Evolutionary conservation across 35 echinoderm and acorn worm species (phyloP).

Genomic region (Strongylocentrotus purpuratus): DNA sequence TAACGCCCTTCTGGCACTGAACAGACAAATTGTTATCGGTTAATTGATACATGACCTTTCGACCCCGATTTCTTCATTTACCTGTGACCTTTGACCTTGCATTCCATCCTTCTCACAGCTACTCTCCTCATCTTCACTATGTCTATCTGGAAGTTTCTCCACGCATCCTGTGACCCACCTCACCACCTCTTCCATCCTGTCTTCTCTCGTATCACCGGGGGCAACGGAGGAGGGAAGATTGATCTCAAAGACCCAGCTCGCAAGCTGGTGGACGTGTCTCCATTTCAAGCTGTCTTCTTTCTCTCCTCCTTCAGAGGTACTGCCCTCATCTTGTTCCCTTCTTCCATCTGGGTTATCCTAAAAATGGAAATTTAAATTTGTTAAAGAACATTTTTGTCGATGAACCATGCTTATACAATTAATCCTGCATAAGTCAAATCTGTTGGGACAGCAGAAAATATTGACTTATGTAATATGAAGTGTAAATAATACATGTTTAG

Average conservation of each 20-base stretch:
- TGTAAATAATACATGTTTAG: neutral
- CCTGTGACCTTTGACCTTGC: neutral
- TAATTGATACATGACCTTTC: neutral
- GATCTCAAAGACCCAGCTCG: conserved; percentile 15
- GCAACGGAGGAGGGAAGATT: neutral
- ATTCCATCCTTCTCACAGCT: conserved; percentile 1
- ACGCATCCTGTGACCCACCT: neutral
- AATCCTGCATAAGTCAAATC: neutral
- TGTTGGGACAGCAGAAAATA: too few relatives aligned
- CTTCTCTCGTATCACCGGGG: neutral
- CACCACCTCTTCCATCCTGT: neutral
- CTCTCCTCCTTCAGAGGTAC: neutral
- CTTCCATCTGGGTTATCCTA: neutral
- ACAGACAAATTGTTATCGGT: neutral
- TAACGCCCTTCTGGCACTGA: neutral
- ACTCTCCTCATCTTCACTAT: neutral
- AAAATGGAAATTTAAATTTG: neutral
- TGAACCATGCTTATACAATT: neutral
- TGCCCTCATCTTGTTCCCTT: neutral
- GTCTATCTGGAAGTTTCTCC: neutral
- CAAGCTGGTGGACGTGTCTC: conserved; percentile 12
- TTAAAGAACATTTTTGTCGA: neutral
- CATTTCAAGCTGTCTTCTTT: neutral
- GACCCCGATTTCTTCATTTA: neutral
- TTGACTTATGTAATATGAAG: neutral